A percentile compares a stretch with the other conserved stretches of the same genome.
These are phyloP conservation scores for Schizothorax lantsangensis DNA, from an alignment of 2,797 vertebrate genomes.

Conservation along the genomic window DNA sequence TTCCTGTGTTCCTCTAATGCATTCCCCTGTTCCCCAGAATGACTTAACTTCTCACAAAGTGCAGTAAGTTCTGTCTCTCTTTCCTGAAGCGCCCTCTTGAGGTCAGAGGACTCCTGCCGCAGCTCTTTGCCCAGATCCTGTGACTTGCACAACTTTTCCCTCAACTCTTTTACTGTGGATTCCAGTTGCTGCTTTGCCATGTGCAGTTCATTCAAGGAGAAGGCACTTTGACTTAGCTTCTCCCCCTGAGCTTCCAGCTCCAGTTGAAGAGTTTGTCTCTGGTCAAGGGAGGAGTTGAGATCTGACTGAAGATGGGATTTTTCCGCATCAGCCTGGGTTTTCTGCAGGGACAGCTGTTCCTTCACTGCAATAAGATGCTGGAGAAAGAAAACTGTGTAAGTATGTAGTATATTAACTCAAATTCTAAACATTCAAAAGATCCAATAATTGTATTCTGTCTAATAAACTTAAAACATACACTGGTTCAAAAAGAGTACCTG, in stretches of 20 bases:
- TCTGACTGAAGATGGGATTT: slow-evolving; percentile 77
- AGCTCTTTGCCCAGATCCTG: slow-evolving; percentile 76
- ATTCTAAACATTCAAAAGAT: neutral
- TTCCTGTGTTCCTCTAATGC: slow-evolving; percentile 60
- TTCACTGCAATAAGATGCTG: slow-evolving; percentile 92
- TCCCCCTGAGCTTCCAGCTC: slow-evolving; percentile 83
- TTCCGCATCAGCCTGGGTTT: slow-evolving; percentile 78
- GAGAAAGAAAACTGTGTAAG: slow-evolving; percentile 58
- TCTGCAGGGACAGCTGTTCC: slow-evolving; percentile 86
- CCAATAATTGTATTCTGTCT: neutral
- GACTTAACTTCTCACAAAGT: slow-evolving; percentile 70
- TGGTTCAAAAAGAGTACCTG: slow-evolving; percentile 77
- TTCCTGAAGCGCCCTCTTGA: slow-evolving; percentile 80
- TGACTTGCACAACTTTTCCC: slow-evolving; percentile 80
- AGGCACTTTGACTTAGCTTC: slow-evolving; percentile 84
- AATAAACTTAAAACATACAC: neutral
- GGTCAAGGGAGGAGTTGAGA: slow-evolving; percentile 77
- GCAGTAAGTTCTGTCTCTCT: slow-evolving; percentile 77
- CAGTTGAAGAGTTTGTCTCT: slow-evolving; percentile 75
- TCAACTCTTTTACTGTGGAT: slow-evolving; percentile 79
- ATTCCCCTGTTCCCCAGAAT: slow-evolving; percentile 61
- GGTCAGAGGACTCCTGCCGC: slow-evolving; percentile 76
- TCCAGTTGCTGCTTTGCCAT: slow-evolving; percentile 86
- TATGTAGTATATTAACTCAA: slow-evolving; percentile 11
- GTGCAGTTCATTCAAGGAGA: slow-evolving; percentile 86